These are phyloP conservation scores for Chelonus formosanus DNA, from an alignment of 2,888 invertebrate species.

Conservation along the genomic window DNA sequence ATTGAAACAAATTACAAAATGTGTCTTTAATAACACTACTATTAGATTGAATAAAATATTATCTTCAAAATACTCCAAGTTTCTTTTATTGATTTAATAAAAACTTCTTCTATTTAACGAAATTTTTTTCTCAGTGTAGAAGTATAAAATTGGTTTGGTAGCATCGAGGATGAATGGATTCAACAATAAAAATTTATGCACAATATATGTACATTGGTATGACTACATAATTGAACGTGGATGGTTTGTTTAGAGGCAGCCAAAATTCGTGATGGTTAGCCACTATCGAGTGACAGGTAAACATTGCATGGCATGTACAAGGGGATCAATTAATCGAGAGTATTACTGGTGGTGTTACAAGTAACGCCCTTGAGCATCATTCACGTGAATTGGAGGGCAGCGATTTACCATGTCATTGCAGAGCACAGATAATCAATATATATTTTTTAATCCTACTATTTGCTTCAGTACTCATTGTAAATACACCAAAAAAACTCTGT, in stretches of 20 bases:
- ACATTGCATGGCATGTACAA: conserved; percentile 9
- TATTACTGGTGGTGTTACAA: conserved; percentile 13
- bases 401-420: conserved; percentile 1
- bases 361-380: conserved; percentile 11
- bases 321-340: conserved; percentile 15
- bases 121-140: too few species aligned
- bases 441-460: too few species aligned
- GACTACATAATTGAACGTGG: neutral
- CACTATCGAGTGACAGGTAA: conserved; percentile 13
- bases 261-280: conserved; percentile 20
- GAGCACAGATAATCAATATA: neutral
- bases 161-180: neutral
- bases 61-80: too few species aligned
- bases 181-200: too few species aligned
- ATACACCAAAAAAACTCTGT: too few species aligned
- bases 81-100: too few species aligned
- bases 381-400: conserved; percentile 3
- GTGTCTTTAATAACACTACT: too few species aligned
- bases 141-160: neutral
- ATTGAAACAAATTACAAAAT: too few species aligned
- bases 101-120: too few species aligned
- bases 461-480: too few species aligned
- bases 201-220: neutral
- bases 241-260: conserved; percentile 8
- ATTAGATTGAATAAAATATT: too few species aligned